Base-by-base conservation (phyloP, 1,140 invertebrate genomes). In the Brachionus paranguensis region DNA sequence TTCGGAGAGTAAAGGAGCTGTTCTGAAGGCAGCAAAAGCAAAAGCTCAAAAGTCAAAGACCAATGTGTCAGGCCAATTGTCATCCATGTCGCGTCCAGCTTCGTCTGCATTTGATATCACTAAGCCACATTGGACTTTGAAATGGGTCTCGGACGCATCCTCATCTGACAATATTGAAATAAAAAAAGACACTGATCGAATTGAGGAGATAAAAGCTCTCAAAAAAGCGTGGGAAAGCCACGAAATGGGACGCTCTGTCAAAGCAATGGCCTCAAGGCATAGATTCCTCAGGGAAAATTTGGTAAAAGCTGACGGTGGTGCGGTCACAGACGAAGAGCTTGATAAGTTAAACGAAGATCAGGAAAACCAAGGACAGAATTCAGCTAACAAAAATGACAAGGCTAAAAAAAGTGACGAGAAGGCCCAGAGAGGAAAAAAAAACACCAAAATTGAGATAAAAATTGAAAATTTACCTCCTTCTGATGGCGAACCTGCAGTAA, bases 201-300 rank as follows among this genome's bases (percentile, higher is more conserved):
- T 87, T 11, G 88, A 89, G 85, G 88, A 89, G 76, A 89, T 89
- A 37, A 83, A 86, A 76, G 88, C 88, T 14, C 86, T 88, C 85
- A 89, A 89, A 87, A 88, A 87, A 85, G 88, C 88, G 0, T 89
- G 89, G 89, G 89, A 89, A 84, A 87, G 87, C 85, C 88, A 88
- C 24, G 87, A 89, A 83, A 87, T 87, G 6, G 89, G 89, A 1
- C 50, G 89, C 17, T 87, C 88, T 74, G 88, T 87, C 41, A 89
- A 89, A 86, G 89, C 89, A 10, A 76, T 88, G 84, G 88, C 88
- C 85, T 87, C 88, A 5, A 84, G 89, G 27, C 85, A 88, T 47
- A 86, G 87, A 79, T 89, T 89, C 76, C 86, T 89, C 12, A 87
- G 86, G 78, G 86, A 86, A 8, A 87, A 89, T 84, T 86, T 86